Percentiles rank a stretch among this genome's conserved stretches.
Conservation (phyloP, 2,888 invertebrate genomes). For the Lapara coniferarum region DNA sequence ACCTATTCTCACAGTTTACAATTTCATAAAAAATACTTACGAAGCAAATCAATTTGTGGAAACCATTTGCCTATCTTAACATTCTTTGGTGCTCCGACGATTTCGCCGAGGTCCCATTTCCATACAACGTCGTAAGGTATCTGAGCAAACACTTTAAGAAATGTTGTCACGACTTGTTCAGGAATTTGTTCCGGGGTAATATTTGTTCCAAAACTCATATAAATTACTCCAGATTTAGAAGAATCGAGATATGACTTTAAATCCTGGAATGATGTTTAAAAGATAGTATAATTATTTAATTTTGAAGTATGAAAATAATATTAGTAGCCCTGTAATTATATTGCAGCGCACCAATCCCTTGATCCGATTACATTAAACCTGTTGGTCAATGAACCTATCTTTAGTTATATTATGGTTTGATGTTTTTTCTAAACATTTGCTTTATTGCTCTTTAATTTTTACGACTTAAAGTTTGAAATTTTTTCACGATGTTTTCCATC, state of each 20-base stretch:
- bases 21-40: constrained; percentile 6
- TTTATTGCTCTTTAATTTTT: too few species aligned
- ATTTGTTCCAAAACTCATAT: constrained; percentile 59
- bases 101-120: constrained; percentile 58
- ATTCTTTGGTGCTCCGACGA: constrained; percentile 33
- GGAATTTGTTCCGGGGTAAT: constrained; percentile 33
- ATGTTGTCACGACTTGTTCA: neutral
- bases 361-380: too few species aligned
- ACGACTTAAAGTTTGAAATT: neutral
- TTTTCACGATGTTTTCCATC: neutral
- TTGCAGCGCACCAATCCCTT: too few species aligned
- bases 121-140: constrained; percentile 63
- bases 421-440: too few species aligned
- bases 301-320: too few species aligned
- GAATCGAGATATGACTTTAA: constrained; percentile 57
- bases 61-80: constrained; percentile 23
- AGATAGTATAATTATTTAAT: too few species aligned
- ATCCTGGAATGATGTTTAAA: constrained; percentile 47
- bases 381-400: too few species aligned
- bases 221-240: constrained; percentile 59
- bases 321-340: too few species aligned
- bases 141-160: constrained; percentile 29
- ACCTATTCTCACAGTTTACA: neutral
- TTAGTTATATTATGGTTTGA: too few species aligned
- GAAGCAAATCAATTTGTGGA: constrained; percentile 24